Evolutionary conservation across 2,113 vertebrate species (phyloP), one percentile per base, ranked within the genome.

Genomic region (Cottus gobio): DNA sequence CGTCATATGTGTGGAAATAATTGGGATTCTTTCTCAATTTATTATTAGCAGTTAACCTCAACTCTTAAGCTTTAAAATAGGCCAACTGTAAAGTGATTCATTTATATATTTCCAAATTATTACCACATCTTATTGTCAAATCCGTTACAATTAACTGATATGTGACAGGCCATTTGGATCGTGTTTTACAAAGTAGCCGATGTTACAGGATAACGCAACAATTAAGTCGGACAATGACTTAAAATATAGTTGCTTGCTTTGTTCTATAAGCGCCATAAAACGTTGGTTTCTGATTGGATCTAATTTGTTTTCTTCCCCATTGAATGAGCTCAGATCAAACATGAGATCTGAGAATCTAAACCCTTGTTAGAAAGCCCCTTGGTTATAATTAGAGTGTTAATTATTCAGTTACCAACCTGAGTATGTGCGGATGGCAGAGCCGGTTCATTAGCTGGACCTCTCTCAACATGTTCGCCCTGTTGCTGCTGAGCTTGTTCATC

Each of bases 371-470:
- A 5, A 30, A 22, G 11, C 8, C 24, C 3, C 1, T 1, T 48
- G 2, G 4, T 22, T 13, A 2, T 2, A 36, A 0, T n/a, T 26
- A 34, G 18, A 20, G 7, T 42, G 1, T 58, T 2, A 48, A 0
- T 65, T 62, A 58, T 54, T 79, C 3, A 0, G 20, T 62, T 54
- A 90, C 91, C 24, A 42, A 99, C 98, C 97, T 98, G 92, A 99
- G 96, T 88, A 99, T 98, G 92, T 97, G 96, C 36, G 97, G 97
- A 89, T 99, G 98, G 7, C 95, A 98, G n/a, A 99, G 96, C 52
- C 97, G 96, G 91, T 99, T 99, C 98, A 99, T 98, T 37, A 99
- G 96, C 67, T 99, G 98, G 58, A 99, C 97, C 83, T 99, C 98
- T 88, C 97, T 95, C 90, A 99, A 90, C 98, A 99, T 99, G 89